These are phyloP conservation scores for Notechis scutatus DNA, from an alignment of 2,113 vertebrate genomes.

Conservation along the genomic window DNA sequence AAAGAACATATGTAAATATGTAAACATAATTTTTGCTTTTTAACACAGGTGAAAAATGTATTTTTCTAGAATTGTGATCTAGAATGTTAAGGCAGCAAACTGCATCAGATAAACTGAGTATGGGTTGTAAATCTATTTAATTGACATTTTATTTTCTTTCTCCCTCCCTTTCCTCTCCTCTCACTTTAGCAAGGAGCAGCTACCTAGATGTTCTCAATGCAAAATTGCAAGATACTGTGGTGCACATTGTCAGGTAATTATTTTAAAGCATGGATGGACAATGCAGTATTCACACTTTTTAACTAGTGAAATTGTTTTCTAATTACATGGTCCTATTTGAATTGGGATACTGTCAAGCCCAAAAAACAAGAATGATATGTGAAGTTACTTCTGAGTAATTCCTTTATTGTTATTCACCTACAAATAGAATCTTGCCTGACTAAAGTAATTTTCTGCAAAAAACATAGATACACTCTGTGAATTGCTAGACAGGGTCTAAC, in stretches of 20 bases:
- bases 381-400: not conserved
- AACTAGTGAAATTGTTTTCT: not conserved
- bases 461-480: not conserved
- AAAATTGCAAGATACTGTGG: slow-evolving; percentile 87
- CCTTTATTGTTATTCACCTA: not conserved
- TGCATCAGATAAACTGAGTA: not conserved
- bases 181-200: slow-evolving; percentile 71
- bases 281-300: not conserved
- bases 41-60: not conserved
- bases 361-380: not conserved
- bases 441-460: not conserved
- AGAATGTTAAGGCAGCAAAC: not conserved
- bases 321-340: not conserved
- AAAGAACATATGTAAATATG: not conserved
- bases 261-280: slow-evolving; percentile 16
- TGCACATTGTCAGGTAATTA: slow-evolving; percentile 84
- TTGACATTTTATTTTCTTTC: slow-evolving; percentile 6
- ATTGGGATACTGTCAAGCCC: not conserved
- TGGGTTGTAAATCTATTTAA: not conserved
- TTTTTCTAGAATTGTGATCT: not conserved
- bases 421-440: not conserved
- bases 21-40: not conserved
- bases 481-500: not conserved
- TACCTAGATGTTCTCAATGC: slow-evolving; percentile 90
- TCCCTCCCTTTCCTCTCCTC: not conserved